A percentile compares a stretch with the other conserved stretches of the same genome.
These are phyloP conservation scores for Nomada ferruginata DNA, from an alignment of 2,888 invertebrate genomes.

Conservation along the genomic window DNA sequence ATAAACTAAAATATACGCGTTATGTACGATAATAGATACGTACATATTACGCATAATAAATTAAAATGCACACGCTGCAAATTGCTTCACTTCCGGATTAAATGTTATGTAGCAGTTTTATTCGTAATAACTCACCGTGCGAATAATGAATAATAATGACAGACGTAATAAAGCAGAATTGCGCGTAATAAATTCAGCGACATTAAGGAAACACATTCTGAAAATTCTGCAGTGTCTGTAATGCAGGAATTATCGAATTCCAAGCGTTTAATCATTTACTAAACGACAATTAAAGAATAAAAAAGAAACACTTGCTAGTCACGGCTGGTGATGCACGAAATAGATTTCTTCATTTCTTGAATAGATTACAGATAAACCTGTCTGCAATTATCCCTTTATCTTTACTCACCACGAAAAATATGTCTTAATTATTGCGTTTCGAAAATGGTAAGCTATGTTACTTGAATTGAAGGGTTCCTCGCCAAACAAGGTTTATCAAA, in stretches of 20 bases:
- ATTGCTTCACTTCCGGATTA: no score
- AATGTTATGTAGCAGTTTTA: no score
- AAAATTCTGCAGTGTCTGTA: not conserved
- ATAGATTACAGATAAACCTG: not conserved
- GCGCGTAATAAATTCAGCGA: not conserved
- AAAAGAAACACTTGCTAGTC: conserved; percentile 14
- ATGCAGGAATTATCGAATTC: not conserved
- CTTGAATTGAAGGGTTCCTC: not conserved
- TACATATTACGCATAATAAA: no score
- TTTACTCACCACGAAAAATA: not conserved
- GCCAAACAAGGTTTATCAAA: not conserved
- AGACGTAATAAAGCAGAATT: not conserved
- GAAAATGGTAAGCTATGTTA: not conserved
- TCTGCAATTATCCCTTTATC: not conserved
- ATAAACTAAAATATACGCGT: no score
- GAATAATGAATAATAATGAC: no score
- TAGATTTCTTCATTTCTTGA: not conserved
- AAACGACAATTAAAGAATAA: not conserved
- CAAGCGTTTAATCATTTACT: conserved; percentile 8
- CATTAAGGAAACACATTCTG: not conserved
- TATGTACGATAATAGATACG: no score
- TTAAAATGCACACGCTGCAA: no score
- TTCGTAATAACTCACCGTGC: no score
- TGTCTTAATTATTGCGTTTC: not conserved
- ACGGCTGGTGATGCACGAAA: not conserved